Base-by-base conservation (phyloP, 1,140 invertebrate genomes). In the Drosophila nikananu region DNA sequence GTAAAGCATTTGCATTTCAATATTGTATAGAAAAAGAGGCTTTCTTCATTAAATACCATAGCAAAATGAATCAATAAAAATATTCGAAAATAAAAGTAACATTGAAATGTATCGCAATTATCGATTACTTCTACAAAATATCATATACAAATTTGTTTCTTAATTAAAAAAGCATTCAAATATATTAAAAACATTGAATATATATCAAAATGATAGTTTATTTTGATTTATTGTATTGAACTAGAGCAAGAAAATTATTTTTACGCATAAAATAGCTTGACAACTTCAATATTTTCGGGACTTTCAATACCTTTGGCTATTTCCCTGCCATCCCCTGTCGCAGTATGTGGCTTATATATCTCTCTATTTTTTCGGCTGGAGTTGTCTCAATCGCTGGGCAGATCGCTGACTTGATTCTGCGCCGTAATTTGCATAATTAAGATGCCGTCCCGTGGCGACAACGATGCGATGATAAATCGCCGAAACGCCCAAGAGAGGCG, bases 361-460 rank as follows among this genome's bases (percentile, higher is more conserved):
- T 51, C 21, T 64, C n/a, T 57, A n/a, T 25, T 46, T 21, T 59
- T 49, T 39, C 17, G n/a, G 44, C 44, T 70, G 52, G 0, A 39
- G 54, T 39, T 42, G 52, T 57, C 37, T 72, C 51, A 58, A 72
- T 62, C 48, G 25, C 58, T 39, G 39, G 35, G 23, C 39, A 39
- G 51, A 72, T 73, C 44, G 62, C 30, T 66, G 65, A 66, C 61
- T 66, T 30, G n/a, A 71, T 72, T 51, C 23, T 51, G 44, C 37
- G 60, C 59, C 48, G 35, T 86, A 77, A 77, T 91, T 91, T 91
- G 87, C 87, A 91, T 91, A 91, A 91, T 91, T 83, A 83, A 91
- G 77, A 81, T 62, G 82, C 62, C 64, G 65, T 64, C 64, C 72
- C 80, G 61, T 68, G 59, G 57, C 59, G 77, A 86, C 80, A 82